Base-by-base conservation (phyloP, 1,140 invertebrate species). In the Lutraria rhynchaena region DNA sequence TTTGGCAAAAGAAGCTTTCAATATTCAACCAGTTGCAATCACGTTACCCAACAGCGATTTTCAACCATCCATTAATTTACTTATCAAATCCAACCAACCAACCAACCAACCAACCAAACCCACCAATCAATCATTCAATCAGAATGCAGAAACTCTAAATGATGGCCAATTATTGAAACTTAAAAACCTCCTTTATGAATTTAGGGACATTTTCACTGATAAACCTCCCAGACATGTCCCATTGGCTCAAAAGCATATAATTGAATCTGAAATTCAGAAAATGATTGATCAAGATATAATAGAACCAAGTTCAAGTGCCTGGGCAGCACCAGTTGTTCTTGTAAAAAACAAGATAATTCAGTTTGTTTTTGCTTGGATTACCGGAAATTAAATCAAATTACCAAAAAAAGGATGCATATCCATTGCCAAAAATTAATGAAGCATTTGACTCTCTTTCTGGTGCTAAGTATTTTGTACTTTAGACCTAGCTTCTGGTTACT, bases 291-390 rank as follows among this genome's bases (percentile, higher is more conserved):
- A 63, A 33, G 85, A 83, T 24, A 78, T 91, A 29, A 87, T 91
- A 29, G 82, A 88, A 49, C 81, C 76, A 27, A 67, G 80, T n/a
- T 81, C 53, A 19, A 83, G 84, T 33, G 85, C 89, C 0, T 92
- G 85, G 83, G 83, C 85, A 3, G 87, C 93, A 1, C 93, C 93
- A 0, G 83, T 94, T 22, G 93, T 94, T 0, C 86, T 91, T 3
- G 91, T 94, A 0, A 53, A 87, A 94, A 94, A 81, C 57, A 87
- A 0, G 87, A 94, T 84, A 92, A 92, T n/a, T 82, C 86, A 19
- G 83, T 93, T 31, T 77, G 93, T 33, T 87, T 94, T 24, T 93
- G 93, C 85, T 91, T 87, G 1, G 93, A 94, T 86, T 94, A 92
- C 88, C 92, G 84, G 24, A 77, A 57, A 29, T 55, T 88, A 13